A percentile compares a stretch with the other conserved stretches of the same genome.
Conservation (phyloP, 2,888 invertebrate species). For the Tetragnatha montana region DNA sequence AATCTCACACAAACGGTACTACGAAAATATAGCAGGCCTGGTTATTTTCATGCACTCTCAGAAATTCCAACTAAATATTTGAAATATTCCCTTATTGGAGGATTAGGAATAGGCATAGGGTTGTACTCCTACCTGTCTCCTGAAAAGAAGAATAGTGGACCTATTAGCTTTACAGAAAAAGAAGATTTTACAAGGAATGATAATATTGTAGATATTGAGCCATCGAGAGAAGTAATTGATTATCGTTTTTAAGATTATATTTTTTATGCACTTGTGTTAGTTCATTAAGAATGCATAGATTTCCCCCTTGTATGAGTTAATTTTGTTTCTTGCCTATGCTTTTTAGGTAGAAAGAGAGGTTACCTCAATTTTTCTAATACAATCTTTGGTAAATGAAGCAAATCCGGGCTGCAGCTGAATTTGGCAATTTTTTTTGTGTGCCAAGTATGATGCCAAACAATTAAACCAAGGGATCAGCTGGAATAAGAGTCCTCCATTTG, state of each 20-base stretch:
- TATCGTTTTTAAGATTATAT: neutral
- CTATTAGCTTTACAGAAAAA: conserved; percentile 26
- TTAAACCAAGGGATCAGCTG: no score
- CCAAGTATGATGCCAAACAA: no score
- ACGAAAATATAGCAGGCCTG: neutral
- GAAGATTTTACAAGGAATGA: conserved; percentile 26
- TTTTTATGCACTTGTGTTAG: no score
- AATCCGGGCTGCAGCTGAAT: no score
- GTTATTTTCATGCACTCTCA: no score
- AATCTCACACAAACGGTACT: neutral
- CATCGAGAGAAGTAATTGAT: conserved; percentile 56
- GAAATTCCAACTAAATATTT: neutral
- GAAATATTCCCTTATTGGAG: neutral
- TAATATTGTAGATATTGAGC: conserved; percentile 42
- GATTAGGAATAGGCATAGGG: conserved; percentile 38
- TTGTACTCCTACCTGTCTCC: conserved; percentile 45
- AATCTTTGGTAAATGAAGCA: no score
- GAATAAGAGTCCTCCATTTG: no score
- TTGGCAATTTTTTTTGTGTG: no score
- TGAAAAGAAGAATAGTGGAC: conserved; percentile 6
- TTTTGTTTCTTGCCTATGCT: neutral
- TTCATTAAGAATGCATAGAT: neutral
- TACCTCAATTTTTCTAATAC: no score
- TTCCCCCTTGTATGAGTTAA: neutral
- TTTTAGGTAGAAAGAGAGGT: neutral